Evolutionary conservation across 2,888 invertebrate genomes (phyloP).

Genomic region (Hydrotaea diabolus): DNA sequence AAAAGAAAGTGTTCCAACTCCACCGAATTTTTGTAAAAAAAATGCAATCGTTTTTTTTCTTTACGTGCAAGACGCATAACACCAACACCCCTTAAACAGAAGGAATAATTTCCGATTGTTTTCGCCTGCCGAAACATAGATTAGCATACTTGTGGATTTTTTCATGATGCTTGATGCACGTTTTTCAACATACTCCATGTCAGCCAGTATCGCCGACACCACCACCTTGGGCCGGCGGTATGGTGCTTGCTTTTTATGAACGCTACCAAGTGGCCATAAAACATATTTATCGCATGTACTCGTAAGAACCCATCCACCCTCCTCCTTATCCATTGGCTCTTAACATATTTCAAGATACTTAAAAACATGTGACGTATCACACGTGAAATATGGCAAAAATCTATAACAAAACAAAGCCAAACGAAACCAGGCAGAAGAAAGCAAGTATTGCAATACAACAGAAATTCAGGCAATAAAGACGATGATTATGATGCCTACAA

Average conservation of each 20-base stretch:
- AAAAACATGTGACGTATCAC: constrained; percentile 62
- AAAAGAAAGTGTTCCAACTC: too few species aligned
- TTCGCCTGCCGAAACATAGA: constrained; percentile 1
- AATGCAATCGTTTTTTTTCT: too few species aligned
- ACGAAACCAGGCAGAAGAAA: too few species aligned
- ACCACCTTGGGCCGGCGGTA: background rate
- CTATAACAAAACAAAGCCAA: constrained; percentile 35
- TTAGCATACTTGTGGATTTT: constrained; percentile 34
- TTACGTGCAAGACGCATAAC: background rate
- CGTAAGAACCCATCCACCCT: too few species aligned
- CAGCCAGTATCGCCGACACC: background rate
- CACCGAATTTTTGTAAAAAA: too few species aligned
- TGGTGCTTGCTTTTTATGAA: background rate
- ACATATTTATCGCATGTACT: constrained; percentile 20
- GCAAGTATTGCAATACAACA: background rate
- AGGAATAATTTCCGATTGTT: background rate
- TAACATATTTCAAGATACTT: constrained; percentile 48
- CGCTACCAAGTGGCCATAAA: constrained; percentile 33
- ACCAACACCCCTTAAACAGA: background rate
- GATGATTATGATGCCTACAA: background rate
- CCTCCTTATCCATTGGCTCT: constrained; percentile 15
- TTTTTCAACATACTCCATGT: background rate
- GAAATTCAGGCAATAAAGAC: background rate
- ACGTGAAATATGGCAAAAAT: constrained; percentile 33
- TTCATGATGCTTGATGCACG: constrained; percentile 6